Percentiles rank a stretch among this genome's conserved stretches.
Evolutionary conservation across 1,140 invertebrate species (phyloP).

Genomic region (Cephus cinctus): DNA sequence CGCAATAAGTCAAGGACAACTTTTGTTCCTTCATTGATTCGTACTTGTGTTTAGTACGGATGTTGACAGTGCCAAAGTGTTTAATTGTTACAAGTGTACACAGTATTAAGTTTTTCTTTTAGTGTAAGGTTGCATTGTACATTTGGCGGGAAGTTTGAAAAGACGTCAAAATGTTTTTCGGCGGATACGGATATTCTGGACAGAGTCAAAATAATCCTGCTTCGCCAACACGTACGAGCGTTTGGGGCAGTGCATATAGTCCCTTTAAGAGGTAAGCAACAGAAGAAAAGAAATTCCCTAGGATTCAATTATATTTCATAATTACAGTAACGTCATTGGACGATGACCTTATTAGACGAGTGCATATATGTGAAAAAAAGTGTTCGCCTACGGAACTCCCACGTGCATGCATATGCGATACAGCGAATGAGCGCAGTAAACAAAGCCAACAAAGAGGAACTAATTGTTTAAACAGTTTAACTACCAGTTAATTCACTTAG

Average conservation of each 20-base stretch:
- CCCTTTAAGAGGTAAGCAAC: conserved; percentile 48
- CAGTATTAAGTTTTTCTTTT: not conserved
- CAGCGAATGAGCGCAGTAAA: conserved; percentile 10
- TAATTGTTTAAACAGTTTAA: conserved; percentile 45
- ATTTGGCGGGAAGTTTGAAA: conserved; percentile 15
- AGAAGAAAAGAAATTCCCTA: not conserved
- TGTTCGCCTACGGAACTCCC: conserved; percentile 24
- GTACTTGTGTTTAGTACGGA: no score
- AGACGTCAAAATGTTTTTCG: conserved; percentile 41
- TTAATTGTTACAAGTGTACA: no score
- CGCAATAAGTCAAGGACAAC: no score
- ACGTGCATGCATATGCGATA: conserved; percentile 14
- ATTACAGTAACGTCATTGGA: no score
- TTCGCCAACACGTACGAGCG: conserved; percentile 33
- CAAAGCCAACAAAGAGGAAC: conserved; percentile 18
- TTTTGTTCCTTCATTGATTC: no score
- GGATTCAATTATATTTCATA: not conserved
- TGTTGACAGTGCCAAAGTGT: no score
- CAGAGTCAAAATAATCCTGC: conserved; percentile 37
- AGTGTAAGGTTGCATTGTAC: not conserved
- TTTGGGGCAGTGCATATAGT: conserved; percentile 40
- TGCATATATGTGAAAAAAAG: conserved; percentile 10
- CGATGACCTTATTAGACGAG: no score
- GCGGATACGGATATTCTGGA: conserved; percentile 35
- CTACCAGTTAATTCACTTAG: conserved; percentile 31